Conservation (phyloP, 2,797 vertebrate species). For the Peromyscus eremicus region DNA sequence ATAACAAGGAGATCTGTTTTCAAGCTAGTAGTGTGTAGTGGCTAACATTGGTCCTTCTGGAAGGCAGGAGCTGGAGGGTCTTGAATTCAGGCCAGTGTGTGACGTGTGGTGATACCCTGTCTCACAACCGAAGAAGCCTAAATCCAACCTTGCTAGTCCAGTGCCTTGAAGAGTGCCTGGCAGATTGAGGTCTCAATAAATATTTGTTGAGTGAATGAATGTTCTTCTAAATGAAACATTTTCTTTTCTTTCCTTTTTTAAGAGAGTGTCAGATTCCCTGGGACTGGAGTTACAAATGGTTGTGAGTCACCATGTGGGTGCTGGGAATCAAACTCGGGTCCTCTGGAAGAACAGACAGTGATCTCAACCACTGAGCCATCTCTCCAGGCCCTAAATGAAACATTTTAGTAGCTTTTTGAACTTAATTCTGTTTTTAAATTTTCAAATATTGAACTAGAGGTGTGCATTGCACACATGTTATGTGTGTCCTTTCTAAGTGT, state of each 20-base stretch:
- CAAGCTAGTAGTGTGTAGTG: too few species aligned
- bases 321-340: background rate
- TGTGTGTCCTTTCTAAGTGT: background rate
- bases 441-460: background rate
- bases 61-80: background rate
- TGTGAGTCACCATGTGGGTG: background rate
- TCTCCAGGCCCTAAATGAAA: background rate
- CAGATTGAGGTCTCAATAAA: background rate
- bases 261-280: background rate
- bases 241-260: too few species aligned
- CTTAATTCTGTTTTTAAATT: constrained; percentile 3
- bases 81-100: background rate
- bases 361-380: background rate
- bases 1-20: background rate
- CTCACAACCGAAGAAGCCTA: constrained; percentile 2
- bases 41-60: too few species aligned
- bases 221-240: background rate
- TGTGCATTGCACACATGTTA: too few species aligned
- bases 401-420: constrained; percentile 8
- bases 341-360: background rate
- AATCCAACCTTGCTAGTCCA: background rate
- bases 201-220: constrained; percentile 28
- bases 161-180: background rate
- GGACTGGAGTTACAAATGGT: background rate
- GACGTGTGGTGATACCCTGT: background rate